phyloP scores from a whole-genome alignment of 2,113 vertebrate genomes.

The Etheostoma cragini region DNA sequence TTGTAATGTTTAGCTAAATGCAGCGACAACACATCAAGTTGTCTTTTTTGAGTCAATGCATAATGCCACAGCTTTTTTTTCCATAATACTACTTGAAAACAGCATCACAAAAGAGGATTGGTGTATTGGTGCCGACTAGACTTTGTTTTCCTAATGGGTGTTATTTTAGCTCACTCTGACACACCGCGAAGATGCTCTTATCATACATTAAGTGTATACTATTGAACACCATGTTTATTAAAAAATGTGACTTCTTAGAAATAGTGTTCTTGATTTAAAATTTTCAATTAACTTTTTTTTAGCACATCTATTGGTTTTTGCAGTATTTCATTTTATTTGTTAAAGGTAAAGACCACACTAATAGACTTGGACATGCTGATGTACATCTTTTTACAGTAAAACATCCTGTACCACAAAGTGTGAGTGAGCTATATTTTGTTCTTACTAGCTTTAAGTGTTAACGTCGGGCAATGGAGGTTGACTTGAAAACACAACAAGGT shows the following conservation, averaged over 20 bases:
- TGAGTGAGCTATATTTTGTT: not conserved
- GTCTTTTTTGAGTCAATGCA: not conserved
- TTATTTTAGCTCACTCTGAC: not conserved
- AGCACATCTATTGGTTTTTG: not conserved
- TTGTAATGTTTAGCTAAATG: not conserved
- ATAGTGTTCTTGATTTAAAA: not conserved
- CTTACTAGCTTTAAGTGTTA: not conserved
- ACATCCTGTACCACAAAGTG: not conserved
- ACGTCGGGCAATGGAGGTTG: constrained; percentile 4
- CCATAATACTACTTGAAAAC: not conserved
- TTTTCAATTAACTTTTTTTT: too few relatives aligned
- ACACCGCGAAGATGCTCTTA: not conserved
- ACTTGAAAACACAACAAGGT: constrained; percentile 28
- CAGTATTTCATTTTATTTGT: not conserved
- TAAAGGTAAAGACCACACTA: not conserved
- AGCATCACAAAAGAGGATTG: not conserved
- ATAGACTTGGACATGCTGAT: not conserved
- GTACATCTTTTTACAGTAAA: not conserved
- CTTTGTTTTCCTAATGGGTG: constrained; percentile 14
- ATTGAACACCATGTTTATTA: not conserved
- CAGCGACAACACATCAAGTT: not conserved
- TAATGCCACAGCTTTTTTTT: not conserved
- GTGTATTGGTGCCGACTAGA: not conserved
- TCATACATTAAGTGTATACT: not conserved
- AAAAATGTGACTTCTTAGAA: not conserved